A percentile compares a stretch with the other conserved stretches of the same genome.
phyloP scores from a whole-genome alignment of 2,113 vertebrate species.

The Dasypus novemcinctus region DNA sequence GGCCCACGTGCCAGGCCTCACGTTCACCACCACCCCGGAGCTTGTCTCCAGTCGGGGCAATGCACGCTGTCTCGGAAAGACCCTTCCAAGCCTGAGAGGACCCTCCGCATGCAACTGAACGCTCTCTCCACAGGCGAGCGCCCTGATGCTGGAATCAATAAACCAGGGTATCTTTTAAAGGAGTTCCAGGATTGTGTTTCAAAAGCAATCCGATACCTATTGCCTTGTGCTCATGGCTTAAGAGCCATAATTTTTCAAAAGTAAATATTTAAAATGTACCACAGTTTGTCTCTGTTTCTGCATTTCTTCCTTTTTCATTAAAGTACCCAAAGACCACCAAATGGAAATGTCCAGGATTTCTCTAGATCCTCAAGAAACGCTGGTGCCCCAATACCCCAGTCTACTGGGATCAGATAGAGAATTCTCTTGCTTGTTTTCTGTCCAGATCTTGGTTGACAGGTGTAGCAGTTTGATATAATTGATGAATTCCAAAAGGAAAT shows the following conservation, averaged over 20 bases:
- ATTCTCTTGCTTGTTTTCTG: neutral
- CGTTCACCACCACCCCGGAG: neutral
- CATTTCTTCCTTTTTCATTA: conserved; percentile 4
- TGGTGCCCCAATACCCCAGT: neutral
- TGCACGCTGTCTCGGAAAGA: neutral
- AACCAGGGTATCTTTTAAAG: neutral
- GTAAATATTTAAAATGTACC: neutral
- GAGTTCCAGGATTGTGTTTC: neutral
- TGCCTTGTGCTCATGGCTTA: neutral
- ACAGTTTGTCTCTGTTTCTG: neutral
- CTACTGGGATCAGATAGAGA: neutral
- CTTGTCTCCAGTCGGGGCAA: neutral
- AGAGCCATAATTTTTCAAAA: conserved; percentile 9
- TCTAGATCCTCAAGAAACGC: neutral
- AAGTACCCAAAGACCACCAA: neutral
- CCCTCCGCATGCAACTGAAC: neutral
- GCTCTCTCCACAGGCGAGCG: neutral
- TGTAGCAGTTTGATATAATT: no score
- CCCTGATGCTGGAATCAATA: neutral
- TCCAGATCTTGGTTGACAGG: conserved; percentile 47
- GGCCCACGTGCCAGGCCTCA: neutral
- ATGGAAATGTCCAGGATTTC: neutral
- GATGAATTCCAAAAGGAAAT: no score
- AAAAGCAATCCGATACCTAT: neutral
- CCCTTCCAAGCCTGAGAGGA: neutral